phyloP scores from a whole-genome alignment of 37 sponge, comb jelly and placozoan genomes.

The Hexactinellida sp. region DNA sequence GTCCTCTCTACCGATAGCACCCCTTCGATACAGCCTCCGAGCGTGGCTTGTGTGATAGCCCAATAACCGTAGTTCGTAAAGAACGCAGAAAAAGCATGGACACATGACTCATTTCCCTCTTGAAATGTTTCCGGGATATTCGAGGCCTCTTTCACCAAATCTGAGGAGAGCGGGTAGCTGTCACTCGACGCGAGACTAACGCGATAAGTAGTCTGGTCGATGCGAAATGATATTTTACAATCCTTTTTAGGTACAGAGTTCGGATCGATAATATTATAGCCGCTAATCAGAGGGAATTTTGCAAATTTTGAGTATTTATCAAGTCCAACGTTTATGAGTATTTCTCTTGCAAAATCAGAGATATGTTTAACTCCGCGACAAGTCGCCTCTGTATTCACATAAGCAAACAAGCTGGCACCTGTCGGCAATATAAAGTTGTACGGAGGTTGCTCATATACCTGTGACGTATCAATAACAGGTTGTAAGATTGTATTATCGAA shows the following conservation, averaged over 20 bases:
- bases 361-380: background rate
- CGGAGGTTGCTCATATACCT: background rate
- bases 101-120: background rate
- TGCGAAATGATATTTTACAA: background rate
- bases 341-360: background rate
- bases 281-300: background rate
- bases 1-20: background rate
- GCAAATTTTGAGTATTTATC: background rate
- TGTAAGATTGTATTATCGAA: background rate
- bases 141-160: background rate
- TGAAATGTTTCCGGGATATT: background rate
- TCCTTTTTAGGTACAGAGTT: background rate
- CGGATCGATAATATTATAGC: slow-evolving; percentile 8
- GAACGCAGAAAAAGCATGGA: background rate
- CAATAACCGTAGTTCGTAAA: background rate
- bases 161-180: background rate
- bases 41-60: background rate
- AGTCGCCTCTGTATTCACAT: background rate
- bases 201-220: background rate
- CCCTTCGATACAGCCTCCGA: background rate
- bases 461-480: background rate
- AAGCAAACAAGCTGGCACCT: background rate
- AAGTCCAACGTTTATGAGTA: background rate
- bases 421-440: background rate
- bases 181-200: background rate